Evolutionary conservation across 2,797 vertebrate species (phyloP), one percentile per base, ranked within the genome.

Genomic region (Mallotus villosus): DNA sequence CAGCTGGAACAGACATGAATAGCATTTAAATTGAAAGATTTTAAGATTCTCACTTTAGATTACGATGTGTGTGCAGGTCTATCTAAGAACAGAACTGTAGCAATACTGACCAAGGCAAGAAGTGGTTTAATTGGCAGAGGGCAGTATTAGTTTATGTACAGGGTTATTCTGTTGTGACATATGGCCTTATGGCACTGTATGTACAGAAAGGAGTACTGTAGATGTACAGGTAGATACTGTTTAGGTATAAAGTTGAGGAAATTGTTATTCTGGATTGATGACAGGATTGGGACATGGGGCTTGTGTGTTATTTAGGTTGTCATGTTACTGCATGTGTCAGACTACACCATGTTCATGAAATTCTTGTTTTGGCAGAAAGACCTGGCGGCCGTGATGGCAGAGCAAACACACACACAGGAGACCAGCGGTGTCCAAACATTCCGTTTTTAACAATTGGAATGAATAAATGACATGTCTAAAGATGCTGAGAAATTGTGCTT

Each of bases 401-500:
- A 76, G 67, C 34, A 61, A 69, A 81, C 82, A 87, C 81, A 84
- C 78, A 55, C 76, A 34, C 32, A 34, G 32, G 6, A 11, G 37
- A 41, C 74, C 78, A 78, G 76, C 79, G 64, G 64, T 80, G 79
- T 85, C 86, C 86, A 89, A 90, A 90, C 82, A 90, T 78, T 82
- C 84, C 80, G 67, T 80, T 78, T 83, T 75, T 71, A 86, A 78
- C 76, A 77, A 74, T 83, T 83, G 85, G 86, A 87, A 80, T 84
- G 83, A 87, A 90, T 88, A 81, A 89, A 82, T 73, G 64, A 76
- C 55, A 75, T 5, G 17, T 69, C 22, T 22, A 83, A 81, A 74
- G 49, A 41, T 41, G 76, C 81, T 83, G 82, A 83, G 85, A 88
- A 85, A 90, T 86, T 90, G 81, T 37, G 12, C 84, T 84, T 80